Evolutionary conservation across 1,140 invertebrate species (phyloP).

Genomic region (Bombus waltoni): DNA sequence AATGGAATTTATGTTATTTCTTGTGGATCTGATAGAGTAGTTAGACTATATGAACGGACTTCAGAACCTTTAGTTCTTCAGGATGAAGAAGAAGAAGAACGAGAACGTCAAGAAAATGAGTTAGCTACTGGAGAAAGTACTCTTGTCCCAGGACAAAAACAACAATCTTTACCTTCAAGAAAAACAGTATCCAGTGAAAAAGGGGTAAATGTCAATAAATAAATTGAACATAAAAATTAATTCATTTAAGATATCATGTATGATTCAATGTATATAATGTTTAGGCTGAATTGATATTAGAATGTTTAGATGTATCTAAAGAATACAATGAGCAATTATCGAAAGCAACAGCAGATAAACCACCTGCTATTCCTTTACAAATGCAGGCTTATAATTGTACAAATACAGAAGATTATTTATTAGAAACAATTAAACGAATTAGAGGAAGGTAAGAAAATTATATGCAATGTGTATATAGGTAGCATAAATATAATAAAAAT

Average conservation of each 20-base stretch:
- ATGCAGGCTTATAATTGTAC: conserved; percentile 90
- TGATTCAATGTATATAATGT: conserved; percentile 50
- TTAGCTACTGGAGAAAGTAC: conserved; percentile 88
- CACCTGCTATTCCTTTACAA: conserved; percentile 86
- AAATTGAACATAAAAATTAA: conserved; percentile 2
- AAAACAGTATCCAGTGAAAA: conserved; percentile 96
- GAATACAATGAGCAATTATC: conserved; percentile 85
- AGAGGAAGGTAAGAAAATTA: conserved; percentile 85
- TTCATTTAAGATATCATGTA: neutral
- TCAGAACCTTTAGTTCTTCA: conserved; percentile 95
- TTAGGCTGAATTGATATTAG: conserved; percentile 94
- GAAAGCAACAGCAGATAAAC: conserved; percentile 76
- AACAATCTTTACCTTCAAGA: conserved; percentile 91
- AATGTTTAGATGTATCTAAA: conserved; percentile 92
- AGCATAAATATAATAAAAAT: conserved; percentile 7
- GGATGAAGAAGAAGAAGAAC: conserved; percentile 94
- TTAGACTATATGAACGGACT: conserved; percentile 94
- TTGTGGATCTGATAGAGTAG: conserved; percentile 94
- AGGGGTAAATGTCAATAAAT: conserved; percentile 85
- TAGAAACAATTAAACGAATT: conserved; percentile 91
- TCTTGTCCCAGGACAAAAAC: conserved; percentile 87
- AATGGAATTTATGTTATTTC: conserved; percentile 92
- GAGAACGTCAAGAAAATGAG: conserved; percentile 88
- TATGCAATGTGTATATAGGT: neutral
- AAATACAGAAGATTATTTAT: conserved; percentile 90